phyloP scores from a whole-genome alignment of 2,797 vertebrate genomes.

The Sebastes oblongus region DNA sequence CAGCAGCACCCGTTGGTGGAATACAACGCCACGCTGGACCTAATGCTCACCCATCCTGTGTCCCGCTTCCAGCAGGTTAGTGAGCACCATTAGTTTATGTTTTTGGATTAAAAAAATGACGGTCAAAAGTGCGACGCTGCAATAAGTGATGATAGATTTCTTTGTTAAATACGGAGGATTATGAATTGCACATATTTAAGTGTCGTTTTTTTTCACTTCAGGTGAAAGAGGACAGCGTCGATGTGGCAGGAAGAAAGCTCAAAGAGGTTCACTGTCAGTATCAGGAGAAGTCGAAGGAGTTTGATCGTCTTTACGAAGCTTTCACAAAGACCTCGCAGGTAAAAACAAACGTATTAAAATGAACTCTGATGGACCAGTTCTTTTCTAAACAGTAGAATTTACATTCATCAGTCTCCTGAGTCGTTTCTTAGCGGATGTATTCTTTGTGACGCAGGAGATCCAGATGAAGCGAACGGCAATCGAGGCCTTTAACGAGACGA shows the following conservation, averaged over 20 bases:
- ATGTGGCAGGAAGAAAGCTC: slow-evolving; percentile 92
- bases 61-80: slow-evolving; percentile 83
- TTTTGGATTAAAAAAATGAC: background rate
- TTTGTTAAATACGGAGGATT: background rate
- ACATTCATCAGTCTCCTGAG: background rate
- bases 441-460: slow-evolving; percentile 87
- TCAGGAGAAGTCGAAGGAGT: slow-evolving; percentile 95
- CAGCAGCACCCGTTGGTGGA: slow-evolving; percentile 93
- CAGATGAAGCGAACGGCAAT: slow-evolving; percentile 96
- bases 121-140: too few species aligned
- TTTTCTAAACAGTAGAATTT: background rate
- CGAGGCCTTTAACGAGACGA: slow-evolving; percentile 95
- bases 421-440: slow-evolving; percentile 1
- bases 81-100: background rate
- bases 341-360: background rate
- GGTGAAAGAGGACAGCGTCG: slow-evolving; percentile 94
- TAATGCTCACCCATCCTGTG: slow-evolving; percentile 92
- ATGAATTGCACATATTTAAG: background rate
- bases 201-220: slow-evolving; percentile 61
- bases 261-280: slow-evolving; percentile 93
- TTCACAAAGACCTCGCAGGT: slow-evolving; percentile 96
- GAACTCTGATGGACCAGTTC: background rate
- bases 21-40: slow-evolving; percentile 94
- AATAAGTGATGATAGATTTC: background rate
- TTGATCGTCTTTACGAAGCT: slow-evolving; percentile 93